A percentile compares a stretch with the other conserved stretches of the same genome.
Conservation (phyloP, 2,797 vertebrate species). For the Ispidina lecontei region DNA sequence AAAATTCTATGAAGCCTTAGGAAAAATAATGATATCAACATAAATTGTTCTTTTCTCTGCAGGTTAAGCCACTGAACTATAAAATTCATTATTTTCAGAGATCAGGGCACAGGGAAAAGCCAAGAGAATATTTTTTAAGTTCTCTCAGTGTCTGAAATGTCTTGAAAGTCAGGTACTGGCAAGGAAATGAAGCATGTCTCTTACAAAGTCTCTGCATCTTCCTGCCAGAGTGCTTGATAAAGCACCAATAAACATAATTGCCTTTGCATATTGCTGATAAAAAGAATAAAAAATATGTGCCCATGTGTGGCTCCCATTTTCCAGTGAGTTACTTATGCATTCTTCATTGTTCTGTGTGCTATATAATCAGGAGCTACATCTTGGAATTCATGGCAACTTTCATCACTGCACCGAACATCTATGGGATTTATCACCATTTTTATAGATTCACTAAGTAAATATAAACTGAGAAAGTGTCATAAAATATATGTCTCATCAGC, state of each 20-base stretch:
- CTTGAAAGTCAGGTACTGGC: not conserved
- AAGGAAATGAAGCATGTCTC: slow-evolving; percentile 9
- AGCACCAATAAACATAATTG: slow-evolving; percentile 56
- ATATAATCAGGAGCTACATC: not conserved
- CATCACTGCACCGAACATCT: not conserved
- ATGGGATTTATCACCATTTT: slow-evolving; percentile 52
- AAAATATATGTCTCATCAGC: slow-evolving; percentile 37
- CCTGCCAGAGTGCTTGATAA: slow-evolving; percentile 14
- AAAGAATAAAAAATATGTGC: slow-evolving; percentile 8
- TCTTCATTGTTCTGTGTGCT: not conserved
- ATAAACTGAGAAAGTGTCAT: slow-evolving; percentile 12
- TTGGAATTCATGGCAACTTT: slow-evolving; percentile 16
- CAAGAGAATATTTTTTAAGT: not conserved
- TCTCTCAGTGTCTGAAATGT: not conserved
- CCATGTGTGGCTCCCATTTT: not conserved
- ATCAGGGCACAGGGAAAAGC: not conserved
- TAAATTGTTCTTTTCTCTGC: not conserved
- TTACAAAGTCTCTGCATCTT: not conserved
- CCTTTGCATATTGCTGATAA: not conserved
- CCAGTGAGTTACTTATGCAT: not conserved
- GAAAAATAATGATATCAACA: not conserved
- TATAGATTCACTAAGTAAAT: slow-evolving; percentile 44
- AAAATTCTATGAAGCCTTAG: not conserved
- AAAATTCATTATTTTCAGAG: not conserved
- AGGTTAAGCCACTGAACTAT: not conserved